phyloP scores from a whole-genome alignment of 2,113 vertebrate genomes.

The Natator depressus region DNA sequence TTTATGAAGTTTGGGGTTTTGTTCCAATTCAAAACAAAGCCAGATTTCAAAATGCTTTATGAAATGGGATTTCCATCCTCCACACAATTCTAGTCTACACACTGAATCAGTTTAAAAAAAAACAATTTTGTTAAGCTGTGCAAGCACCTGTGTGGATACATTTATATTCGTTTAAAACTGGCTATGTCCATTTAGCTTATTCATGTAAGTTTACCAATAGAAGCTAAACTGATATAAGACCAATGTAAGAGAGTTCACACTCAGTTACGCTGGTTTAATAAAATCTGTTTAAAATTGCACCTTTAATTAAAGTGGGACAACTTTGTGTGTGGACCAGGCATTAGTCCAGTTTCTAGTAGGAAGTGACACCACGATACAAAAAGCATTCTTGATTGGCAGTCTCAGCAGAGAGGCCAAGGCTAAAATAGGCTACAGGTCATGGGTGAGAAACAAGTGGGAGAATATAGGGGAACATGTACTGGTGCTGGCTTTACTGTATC shows the following conservation, averaged over 20 bases:
- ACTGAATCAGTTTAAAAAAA: not conserved
- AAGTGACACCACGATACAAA: not conserved
- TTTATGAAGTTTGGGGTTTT: not conserved
- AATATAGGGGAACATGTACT: not conserved
- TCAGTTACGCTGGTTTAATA: not conserved
- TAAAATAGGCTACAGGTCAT: not conserved
- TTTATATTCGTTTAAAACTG: not conserved
- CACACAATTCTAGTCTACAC: not conserved
- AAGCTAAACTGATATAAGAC: not conserved
- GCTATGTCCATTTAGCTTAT: not conserved
- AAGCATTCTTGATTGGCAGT: not conserved
- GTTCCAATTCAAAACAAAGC: not conserved
- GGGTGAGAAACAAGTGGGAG: not conserved
- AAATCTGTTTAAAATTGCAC: not conserved
- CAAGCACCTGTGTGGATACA: rapidly evolving
- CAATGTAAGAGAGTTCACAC: not conserved
- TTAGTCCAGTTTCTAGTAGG: not conserved
- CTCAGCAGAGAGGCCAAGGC: not conserved
- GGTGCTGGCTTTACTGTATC: not conserved
- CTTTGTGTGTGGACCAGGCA: not conserved
- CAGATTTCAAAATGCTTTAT: not conserved
- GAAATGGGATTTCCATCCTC: not conserved
- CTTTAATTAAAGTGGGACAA: not conserved
- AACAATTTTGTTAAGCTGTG: rapidly evolving
- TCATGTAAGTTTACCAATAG: rapidly evolving